phyloP scores from a whole-genome alignment of 2,797 vertebrate genomes.

The Mormyrops attenuatus region DNA sequence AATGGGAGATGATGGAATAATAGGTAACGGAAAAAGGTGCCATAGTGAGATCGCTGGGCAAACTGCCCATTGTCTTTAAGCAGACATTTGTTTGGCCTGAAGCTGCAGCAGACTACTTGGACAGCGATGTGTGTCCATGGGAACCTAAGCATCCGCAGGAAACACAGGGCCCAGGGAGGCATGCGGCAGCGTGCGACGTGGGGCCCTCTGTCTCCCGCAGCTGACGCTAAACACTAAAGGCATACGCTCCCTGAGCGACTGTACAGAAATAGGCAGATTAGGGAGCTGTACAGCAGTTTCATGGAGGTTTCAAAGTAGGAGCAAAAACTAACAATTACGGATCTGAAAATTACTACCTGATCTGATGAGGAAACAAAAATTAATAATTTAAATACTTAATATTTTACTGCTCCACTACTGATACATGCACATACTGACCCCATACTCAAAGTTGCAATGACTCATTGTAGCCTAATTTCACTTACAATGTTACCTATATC shows the following conservation, averaged over 20 bases:
- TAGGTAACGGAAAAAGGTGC: background rate
- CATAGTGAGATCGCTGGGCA: background rate
- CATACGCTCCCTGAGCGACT: background rate
- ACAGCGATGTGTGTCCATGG: conserved; percentile 7
- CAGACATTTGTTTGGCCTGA: background rate
- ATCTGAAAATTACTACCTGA: background rate
- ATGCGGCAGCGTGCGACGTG: background rate
- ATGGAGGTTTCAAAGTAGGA: background rate
- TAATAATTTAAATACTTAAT: background rate
- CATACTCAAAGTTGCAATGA: background rate
- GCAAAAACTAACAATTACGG: background rate
- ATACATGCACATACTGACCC: background rate
- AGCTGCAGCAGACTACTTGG: background rate
- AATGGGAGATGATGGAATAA: background rate
- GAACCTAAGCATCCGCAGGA: background rate
- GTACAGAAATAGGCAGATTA: background rate
- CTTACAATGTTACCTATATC: background rate
- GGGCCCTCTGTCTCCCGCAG: background rate
- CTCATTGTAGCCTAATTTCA: background rate
- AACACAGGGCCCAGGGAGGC: background rate
- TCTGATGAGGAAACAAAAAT: background rate
- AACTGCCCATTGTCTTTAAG: background rate
- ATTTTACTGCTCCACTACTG: background rate
- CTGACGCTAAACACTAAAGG: background rate
- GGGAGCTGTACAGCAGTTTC: background rate